These are phyloP conservation scores for Babyrousa celebensis DNA, from an alignment of 2,797 vertebrate species.

Conservation along the genomic window DNA sequence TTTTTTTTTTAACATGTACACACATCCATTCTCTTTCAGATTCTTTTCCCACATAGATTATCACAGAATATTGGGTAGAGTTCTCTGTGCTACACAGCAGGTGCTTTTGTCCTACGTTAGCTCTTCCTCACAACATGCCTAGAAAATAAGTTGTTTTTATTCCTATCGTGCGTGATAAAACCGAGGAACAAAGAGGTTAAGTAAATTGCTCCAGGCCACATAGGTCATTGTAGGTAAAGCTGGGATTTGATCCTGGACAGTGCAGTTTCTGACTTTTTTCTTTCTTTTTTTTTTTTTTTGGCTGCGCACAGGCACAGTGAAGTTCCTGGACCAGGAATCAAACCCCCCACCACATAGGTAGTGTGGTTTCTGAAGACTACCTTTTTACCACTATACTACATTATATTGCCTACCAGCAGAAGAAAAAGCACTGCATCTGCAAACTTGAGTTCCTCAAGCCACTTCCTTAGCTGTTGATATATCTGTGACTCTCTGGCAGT, in stretches of 20 bases:
- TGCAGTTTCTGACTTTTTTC: neutral
- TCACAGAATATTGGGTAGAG: too few relatives aligned
- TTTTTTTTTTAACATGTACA: too few relatives aligned
- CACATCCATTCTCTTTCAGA: too few relatives aligned
- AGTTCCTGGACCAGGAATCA: too few relatives aligned
- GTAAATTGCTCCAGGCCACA: neutral
- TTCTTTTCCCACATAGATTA: too few relatives aligned
- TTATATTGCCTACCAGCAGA: neutral
- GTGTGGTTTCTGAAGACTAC: neutral
- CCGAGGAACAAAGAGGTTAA: neutral
- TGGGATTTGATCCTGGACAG: neutral
- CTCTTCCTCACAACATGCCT: neutral
- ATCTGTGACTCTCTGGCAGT: neutral
- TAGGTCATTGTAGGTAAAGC: neutral
- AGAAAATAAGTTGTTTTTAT: constrained; percentile 2
- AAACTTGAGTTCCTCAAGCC: neutral
- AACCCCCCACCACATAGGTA: neutral
- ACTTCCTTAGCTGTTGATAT: neutral
- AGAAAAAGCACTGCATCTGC: neutral
- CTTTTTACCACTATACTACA: neutral
- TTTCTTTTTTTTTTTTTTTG: too few relatives aligned
- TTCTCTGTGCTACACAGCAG: too few relatives aligned
- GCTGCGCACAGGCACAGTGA: too few relatives aligned
- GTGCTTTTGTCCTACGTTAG: neutral
- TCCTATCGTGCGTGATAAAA: neutral